phyloP scores from a whole-genome alignment of 1,140 invertebrate genomes.

The Globodera rostochiensis region DNA sequence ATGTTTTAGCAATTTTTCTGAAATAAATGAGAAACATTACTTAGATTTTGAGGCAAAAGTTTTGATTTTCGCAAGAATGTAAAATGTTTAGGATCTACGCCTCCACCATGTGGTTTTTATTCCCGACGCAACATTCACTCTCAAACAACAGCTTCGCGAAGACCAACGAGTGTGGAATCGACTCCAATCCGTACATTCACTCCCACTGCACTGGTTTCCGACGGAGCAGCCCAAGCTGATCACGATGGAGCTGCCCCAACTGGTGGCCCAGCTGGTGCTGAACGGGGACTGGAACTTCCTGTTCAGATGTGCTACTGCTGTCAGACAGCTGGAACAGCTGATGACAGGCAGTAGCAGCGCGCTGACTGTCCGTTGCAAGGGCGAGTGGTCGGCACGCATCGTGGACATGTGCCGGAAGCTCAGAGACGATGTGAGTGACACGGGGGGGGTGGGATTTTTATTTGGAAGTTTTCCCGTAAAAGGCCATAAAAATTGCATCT shows the following conservation, averaged over 20 bases:
- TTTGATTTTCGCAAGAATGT: too few species aligned
- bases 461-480: neutral
- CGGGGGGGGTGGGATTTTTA: constrained; percentile 10
- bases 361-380: constrained; percentile 28
- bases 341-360: constrained; percentile 1
- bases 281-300: constrained; percentile 44
- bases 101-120: constrained; percentile 33
- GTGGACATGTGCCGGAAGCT: constrained; percentile 36
- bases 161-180: constrained; percentile 28
- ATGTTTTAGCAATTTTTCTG: too few species aligned
- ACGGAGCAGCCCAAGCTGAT: constrained; percentile 33
- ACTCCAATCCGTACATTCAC: constrained; percentile 15
- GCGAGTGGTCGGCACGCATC: constrained; percentile 38
- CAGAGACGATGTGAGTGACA: constrained; percentile 21
- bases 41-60: too few species aligned
- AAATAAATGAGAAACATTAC: too few species aligned
- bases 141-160: constrained; percentile 32
- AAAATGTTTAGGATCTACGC: constrained; percentile 31
- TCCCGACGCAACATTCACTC: constrained; percentile 34
- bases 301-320: constrained; percentile 35
- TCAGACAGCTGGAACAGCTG: constrained; percentile 29
- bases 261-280: constrained; percentile 27
- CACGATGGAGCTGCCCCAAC: constrained; percentile 27
- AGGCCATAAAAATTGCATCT: neutral
- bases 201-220: constrained; percentile 40